phyloP scores from a whole-genome alignment of 2,797 vertebrate genomes.

The Petrocephalus sullivani region DNA sequence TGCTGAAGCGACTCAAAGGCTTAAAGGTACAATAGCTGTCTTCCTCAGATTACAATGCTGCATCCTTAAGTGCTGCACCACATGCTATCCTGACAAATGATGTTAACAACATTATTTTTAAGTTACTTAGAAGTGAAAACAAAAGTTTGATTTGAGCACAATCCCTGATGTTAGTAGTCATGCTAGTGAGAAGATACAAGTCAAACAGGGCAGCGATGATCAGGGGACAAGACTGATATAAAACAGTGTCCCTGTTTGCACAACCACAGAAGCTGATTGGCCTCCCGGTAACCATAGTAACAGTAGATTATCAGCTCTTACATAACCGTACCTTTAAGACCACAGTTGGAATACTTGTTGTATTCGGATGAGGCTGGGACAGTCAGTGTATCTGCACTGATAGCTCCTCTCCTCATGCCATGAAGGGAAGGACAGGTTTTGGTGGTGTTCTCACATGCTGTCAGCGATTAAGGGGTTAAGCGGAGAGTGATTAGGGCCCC shows the following conservation, averaged over 20 bases:
- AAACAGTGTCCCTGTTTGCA: background rate
- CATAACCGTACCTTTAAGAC: constrained; percentile 3
- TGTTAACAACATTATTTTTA: background rate
- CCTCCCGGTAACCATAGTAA: constrained; percentile 7
- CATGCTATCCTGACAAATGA: background rate
- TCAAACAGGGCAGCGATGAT: background rate
- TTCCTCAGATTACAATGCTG: background rate
- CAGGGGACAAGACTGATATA: background rate
- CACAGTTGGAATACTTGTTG: background rate
- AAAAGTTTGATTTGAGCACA: background rate
- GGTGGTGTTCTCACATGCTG: background rate
- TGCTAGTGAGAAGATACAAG: background rate
- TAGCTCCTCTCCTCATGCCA: background rate
- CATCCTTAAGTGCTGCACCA: background rate
- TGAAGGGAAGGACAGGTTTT: background rate
- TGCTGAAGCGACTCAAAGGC: background rate
- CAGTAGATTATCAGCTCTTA: constrained; percentile 13
- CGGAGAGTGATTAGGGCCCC: background rate
- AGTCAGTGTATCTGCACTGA: background rate
- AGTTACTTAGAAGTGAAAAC: background rate
- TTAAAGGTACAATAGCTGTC: background rate
- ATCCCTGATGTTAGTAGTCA: background rate
- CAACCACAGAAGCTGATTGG: background rate
- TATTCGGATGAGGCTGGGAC: background rate
- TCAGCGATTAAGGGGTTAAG: background rate